phyloP scores from a whole-genome alignment of 1,140 invertebrate genomes.

The Arctopsyche grandis region DNA sequence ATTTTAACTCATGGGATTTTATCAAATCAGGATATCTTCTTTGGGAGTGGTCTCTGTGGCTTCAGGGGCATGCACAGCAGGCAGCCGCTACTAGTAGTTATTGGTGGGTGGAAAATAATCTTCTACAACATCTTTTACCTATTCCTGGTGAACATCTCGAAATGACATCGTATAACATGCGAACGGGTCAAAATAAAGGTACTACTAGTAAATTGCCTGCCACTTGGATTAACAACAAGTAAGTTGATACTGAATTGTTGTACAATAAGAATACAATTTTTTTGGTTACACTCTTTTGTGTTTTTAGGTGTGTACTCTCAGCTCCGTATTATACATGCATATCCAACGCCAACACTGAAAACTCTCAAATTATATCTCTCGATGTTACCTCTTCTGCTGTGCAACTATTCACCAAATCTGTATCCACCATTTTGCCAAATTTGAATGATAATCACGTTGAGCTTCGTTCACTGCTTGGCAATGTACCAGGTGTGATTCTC shows the following conservation, averaged over 20 bases:
- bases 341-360: slow-evolving; percentile 61
- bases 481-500: slow-evolving; percentile 57
- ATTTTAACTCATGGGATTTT: neutral
- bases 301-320: slow-evolving; percentile 71
- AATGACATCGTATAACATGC: slow-evolving; percentile 74
- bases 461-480: slow-evolving; percentile 55
- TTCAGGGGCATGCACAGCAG: slow-evolving; percentile 62
- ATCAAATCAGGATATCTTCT: slow-evolving; percentile 61
- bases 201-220: slow-evolving; percentile 70
- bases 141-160: slow-evolving; percentile 74
- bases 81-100: slow-evolving; percentile 60
- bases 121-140: slow-evolving; percentile 75
- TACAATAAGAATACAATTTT: neutral
- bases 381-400: slow-evolving; percentile 64
- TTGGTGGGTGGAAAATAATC: slow-evolving; percentile 73
- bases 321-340: slow-evolving; percentile 74
- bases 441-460: slow-evolving; percentile 50
- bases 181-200: slow-evolving; percentile 72
- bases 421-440: slow-evolving; percentile 58
- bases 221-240: slow-evolving; percentile 73
- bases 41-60: slow-evolving; percentile 71
- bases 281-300: neutral
- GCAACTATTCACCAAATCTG: slow-evolving; percentile 60
- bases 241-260: slow-evolving; percentile 53
- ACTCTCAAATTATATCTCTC: slow-evolving; percentile 63